These are phyloP conservation scores for Sus scrofa DNA, from an alignment of 2,113 vertebrate genomes.

Conservation along the genomic window T2T-Sscrofa CM000829.6:46573501-46574000, in stretches of 20 bases:
- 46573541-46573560: slow-evolving; percentile 81
- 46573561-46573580: slow-evolving; percentile 78
- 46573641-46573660: slow-evolving; percentile 86
- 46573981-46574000: slow-evolving; percentile 86
- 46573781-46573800: slow-evolving; percentile 89
- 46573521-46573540: slow-evolving; percentile 74
- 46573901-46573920: slow-evolving; percentile 87
- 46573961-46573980: slow-evolving; percentile 87
- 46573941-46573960: slow-evolving; percentile 85
- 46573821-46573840: slow-evolving; percentile 90
- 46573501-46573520: slow-evolving; percentile 80
- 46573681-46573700: slow-evolving; percentile 88
- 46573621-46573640: slow-evolving; percentile 82
- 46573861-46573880: slow-evolving; percentile 91
- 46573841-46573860: slow-evolving; percentile 90
- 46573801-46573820: slow-evolving; percentile 86
- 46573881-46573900: slow-evolving; percentile 92
- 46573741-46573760: slow-evolving; percentile 88
- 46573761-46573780: slow-evolving; percentile 88
- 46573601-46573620: slow-evolving; percentile 83
- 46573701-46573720: slow-evolving; percentile 65
- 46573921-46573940: slow-evolving; percentile 88
- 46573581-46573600: slow-evolving; percentile 82
- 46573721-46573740: slow-evolving; percentile 85
- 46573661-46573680: slow-evolving; percentile 84